Conservation (phyloP, 2,888 invertebrate genomes). For the Rutpela maculata region DNA sequence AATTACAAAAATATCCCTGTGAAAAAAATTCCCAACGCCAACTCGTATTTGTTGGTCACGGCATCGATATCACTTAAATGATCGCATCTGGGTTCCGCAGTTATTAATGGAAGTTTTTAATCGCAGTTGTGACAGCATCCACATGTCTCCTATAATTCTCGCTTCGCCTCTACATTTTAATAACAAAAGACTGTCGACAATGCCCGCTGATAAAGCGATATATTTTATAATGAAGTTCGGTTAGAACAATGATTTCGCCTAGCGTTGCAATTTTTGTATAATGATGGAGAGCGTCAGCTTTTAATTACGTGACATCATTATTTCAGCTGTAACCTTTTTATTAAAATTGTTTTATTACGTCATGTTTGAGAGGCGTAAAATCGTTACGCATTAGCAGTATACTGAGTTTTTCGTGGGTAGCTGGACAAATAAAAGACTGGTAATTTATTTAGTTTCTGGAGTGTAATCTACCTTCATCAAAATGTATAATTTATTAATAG, state of each 20-base stretch:
- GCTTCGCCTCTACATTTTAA: slow-evolving; percentile 37
- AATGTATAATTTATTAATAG: no score
- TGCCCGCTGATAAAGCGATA: slow-evolving; percentile 41
- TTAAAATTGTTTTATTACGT: slow-evolving; percentile 10
- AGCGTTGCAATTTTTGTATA: slow-evolving; percentile 39
- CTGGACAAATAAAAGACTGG: no score
- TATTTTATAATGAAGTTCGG: slow-evolving; percentile 40
- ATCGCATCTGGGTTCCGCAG: slow-evolving; percentile 49
- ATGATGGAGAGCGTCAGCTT: slow-evolving; percentile 11
- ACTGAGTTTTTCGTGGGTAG: no score
- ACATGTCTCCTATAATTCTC: slow-evolving; percentile 40
- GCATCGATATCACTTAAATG: slow-evolving; percentile 40
- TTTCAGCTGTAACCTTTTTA: slow-evolving; percentile 21
- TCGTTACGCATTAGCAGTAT: no score
- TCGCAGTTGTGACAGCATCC: slow-evolving; percentile 48
- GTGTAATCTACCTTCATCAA: no score
- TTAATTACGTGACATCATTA: slow-evolving; percentile 37
- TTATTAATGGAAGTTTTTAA: slow-evolving; percentile 63
- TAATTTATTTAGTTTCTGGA: no score
- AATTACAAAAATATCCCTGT: slow-evolving; percentile 9
- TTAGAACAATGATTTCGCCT: slow-evolving; percentile 35
- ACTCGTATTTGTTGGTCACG: slow-evolving; percentile 13
- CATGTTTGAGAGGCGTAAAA: not conserved
- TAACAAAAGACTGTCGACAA: slow-evolving; percentile 41
- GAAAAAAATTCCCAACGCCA: not conserved